Percentiles rank a stretch among this genome's conserved stretches.
phyloP scores from a whole-genome alignment of 2,888 invertebrate genomes.

The Uropetala carovei region DNA sequence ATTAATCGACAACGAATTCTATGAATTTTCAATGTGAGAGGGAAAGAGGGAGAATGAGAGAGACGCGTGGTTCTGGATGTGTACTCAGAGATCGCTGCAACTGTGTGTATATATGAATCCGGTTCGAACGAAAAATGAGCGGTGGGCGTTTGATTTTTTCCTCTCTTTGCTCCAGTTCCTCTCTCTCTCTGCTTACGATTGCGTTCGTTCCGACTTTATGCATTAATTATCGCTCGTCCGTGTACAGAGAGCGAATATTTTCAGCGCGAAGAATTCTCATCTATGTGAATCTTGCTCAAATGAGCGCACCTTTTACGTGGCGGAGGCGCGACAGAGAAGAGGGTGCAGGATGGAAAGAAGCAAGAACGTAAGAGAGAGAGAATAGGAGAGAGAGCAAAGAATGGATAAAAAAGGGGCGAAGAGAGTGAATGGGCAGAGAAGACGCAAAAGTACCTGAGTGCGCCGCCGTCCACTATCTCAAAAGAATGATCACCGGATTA shows the following conservation, averaged over 20 bases:
- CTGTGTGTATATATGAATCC: not conserved
- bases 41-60: not conserved
- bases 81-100: not conserved
- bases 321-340: not conserved
- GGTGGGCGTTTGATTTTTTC: not conserved
- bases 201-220: not conserved
- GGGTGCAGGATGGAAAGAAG: not conserved
- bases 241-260: not conserved
- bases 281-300: not conserved
- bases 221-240: not conserved
- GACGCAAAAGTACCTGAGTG: not conserved
- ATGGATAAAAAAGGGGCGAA: not conserved
- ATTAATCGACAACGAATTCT: constrained; percentile 47
- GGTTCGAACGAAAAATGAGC: constrained; percentile 10
- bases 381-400: not conserved
- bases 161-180: not conserved
- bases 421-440: not conserved
- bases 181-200: not conserved
- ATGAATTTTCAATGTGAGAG: constrained; percentile 42
- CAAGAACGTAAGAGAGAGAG: not conserved
- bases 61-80: not conserved
- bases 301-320: not conserved
- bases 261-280: not conserved
- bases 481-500: constrained; percentile 1
- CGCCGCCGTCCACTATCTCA: not conserved